phyloP scores from a whole-genome alignment of 2,113 vertebrate species.

The Poeciliopsis turrubarensis region DNA sequence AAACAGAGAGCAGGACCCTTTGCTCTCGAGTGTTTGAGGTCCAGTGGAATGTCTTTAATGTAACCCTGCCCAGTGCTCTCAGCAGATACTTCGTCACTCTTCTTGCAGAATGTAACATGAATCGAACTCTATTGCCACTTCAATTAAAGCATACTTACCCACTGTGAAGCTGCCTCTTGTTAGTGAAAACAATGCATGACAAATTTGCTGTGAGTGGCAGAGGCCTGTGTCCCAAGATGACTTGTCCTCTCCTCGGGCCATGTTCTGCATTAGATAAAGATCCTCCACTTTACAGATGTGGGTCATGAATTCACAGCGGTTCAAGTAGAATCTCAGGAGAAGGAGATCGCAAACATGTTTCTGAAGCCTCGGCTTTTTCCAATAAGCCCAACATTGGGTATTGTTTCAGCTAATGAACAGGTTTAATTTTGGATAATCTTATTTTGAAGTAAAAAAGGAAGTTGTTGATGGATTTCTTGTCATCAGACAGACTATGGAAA shows the following conservation, averaged over 20 bases:
- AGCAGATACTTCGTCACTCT: conserved; percentile 60
- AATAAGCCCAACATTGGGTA: background rate
- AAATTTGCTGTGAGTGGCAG: conserved; percentile 48
- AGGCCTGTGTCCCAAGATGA: conserved; percentile 53
- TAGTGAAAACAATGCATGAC: conserved; percentile 40
- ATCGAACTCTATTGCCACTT: conserved; percentile 51
- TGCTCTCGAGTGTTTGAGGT: conserved; percentile 54
- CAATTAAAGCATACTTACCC: conserved; percentile 56
- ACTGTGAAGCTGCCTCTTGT: conserved; percentile 25
- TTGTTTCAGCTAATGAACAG: background rate
- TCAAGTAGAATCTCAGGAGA: conserved; percentile 34
- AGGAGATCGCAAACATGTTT: background rate
- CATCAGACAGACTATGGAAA: background rate
- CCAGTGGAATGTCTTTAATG: conserved; percentile 75
- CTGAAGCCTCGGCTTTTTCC: background rate
- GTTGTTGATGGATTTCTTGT: background rate
- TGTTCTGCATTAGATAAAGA: conserved; percentile 66
- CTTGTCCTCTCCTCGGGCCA: conserved; percentile 61
- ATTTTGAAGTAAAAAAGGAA: background rate
- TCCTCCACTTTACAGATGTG: conserved; percentile 66
- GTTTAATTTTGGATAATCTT: background rate
- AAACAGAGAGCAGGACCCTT: conserved; percentile 56
- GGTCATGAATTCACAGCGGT: conserved; percentile 62
- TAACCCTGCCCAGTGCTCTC: conserved; percentile 57
- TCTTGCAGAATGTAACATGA: conserved; percentile 54